Evolutionary conservation across 2,888 invertebrate species (phyloP).

Genomic region (Scaptomyza flava): DNA sequence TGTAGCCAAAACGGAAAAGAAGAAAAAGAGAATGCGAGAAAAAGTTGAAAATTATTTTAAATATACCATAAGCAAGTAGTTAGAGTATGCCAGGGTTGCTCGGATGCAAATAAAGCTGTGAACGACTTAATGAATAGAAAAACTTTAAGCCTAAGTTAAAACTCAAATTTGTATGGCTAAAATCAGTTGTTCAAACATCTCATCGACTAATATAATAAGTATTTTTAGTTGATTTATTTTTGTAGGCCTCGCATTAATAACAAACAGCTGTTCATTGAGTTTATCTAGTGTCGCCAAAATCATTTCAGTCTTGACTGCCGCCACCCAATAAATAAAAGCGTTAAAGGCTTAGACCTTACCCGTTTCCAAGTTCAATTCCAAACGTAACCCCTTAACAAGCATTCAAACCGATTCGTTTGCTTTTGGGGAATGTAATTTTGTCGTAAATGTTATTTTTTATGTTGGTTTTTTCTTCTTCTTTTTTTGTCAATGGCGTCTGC

Average conservation of each 20-base stretch:
- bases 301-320: constrained; percentile 53
- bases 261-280: constrained; percentile 54
- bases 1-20: not conserved
- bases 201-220: not conserved
- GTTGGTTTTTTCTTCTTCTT: constrained; percentile 29
- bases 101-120: not conserved
- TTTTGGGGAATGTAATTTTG: constrained; percentile 67
- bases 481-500: constrained; percentile 36
- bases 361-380: constrained; percentile 33
- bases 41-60: constrained; percentile 35
- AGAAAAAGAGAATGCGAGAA: constrained; percentile 3
- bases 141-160: not conserved
- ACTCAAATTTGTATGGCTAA: not conserved
- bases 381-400: constrained; percentile 22
- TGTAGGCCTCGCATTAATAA: constrained; percentile 48
- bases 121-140: not conserved
- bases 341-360: constrained; percentile 37
- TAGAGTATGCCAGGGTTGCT: constrained; percentile 6
- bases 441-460: constrained; percentile 72
- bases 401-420: constrained; percentile 25
- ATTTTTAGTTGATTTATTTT: constrained; percentile 21
- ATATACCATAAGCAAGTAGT: not conserved
- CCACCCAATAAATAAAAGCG: constrained; percentile 17
- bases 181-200: too few relatives aligned
- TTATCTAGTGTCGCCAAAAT: constrained; percentile 28